phyloP scores from a whole-genome alignment of 2,888 invertebrate genomes.

The Crematogaster levior region DNA sequence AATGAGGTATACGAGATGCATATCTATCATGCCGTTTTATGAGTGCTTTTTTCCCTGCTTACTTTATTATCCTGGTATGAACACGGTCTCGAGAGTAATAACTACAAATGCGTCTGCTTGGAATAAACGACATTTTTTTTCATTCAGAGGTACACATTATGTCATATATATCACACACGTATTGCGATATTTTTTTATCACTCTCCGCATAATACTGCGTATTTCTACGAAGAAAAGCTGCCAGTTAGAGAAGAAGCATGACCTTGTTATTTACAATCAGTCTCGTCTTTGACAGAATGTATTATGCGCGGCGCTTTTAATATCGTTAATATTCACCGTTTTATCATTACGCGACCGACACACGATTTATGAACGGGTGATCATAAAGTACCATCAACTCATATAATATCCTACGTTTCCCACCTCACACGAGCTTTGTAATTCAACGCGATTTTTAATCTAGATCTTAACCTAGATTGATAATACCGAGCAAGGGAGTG shows the following conservation, averaged over 20 bases:
- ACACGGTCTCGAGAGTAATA: conserved; percentile 50
- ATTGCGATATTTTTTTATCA: conserved; percentile 33
- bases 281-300: conserved; percentile 28
- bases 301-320: conserved; percentile 23
- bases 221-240: conserved; percentile 15
- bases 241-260: conserved; percentile 36
- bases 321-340: conserved; percentile 37
- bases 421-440: conserved; percentile 34
- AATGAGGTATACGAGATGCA: conserved; percentile 46
- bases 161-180: conserved; percentile 18
- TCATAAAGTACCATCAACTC: conserved; percentile 35
- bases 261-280: conserved; percentile 46
- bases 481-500: not conserved
- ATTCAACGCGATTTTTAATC: conserved; percentile 46
- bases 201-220: not conserved
- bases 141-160: conserved; percentile 19
- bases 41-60: conserved; percentile 4
- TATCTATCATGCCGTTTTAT: conserved; percentile 43
- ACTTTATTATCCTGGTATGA: conserved; percentile 44
- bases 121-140: conserved; percentile 44
- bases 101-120: conserved; percentile 45
- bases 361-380: conserved; percentile 35
- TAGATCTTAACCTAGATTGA: conserved; percentile 11
- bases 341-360: conserved; percentile 36
- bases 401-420: conserved; percentile 10